Base-by-base conservation (phyloP, 2,113 vertebrate species). In the Centropus unirufus region DNA sequence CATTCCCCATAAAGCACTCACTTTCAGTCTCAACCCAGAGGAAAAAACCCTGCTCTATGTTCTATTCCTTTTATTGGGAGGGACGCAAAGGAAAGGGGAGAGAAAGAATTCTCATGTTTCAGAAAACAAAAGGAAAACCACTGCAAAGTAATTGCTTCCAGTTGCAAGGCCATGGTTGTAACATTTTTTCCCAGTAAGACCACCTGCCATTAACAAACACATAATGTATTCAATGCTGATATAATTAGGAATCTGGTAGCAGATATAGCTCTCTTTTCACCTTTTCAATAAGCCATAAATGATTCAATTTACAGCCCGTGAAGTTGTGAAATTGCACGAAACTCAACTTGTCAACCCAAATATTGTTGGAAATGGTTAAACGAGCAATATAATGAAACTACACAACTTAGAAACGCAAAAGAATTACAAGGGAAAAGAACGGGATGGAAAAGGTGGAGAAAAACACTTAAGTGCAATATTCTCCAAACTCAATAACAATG, bases 291-390 rank as follows among this genome's bases (percentile, higher is more conserved):
- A 73, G 32, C n/a, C 92, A 86, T 92, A 87, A 95, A 96, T 34
- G 69, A 92, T 83, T 85, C 72, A 44, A 92, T 96, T 96, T 95
- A 68, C 77, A 92, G 81, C 29, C 77, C 46, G 18, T 7, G 39
- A 96, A 96, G 77, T 85, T 90, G 78, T 79, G n/a, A 92, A 87
- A 94, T 40, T 84, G 79, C 79, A 93, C 87, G 94, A 95, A 93
- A 80, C 69, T 88, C 93, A 87, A 74, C 59, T 64, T 94, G 86
- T 81, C 94, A 95, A 78, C 73, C 57, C 58, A 52, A 73, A 34
- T 63, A 24, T 77, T 55, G 32, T 1, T 26, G 34, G 39, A 83
- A 84, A 90, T 64, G 58, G 72, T 73, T 86, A 94, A 95, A 91
- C 29, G 59, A 91, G 44, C 64, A 91, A 75, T 40, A 64, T 34